Base-by-base conservation (phyloP, 2,888 invertebrate genomes). In the Pasiphila rectangulata region DNA sequence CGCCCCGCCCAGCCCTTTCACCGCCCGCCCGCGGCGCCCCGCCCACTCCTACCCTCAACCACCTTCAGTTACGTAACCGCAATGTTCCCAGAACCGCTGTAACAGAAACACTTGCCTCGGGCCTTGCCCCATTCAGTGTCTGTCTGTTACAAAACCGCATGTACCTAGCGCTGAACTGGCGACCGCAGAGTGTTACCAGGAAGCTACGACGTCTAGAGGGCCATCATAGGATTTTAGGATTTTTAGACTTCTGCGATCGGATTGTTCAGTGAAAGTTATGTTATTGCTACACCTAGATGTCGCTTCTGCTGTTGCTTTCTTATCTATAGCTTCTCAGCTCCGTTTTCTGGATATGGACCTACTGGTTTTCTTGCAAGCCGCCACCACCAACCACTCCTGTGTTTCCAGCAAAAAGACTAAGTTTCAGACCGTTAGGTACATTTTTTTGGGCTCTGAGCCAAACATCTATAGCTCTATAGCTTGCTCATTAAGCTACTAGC, bases 1-100 rank as follows among this genome's bases (percentile, higher is more conserved):
- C 74, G 84, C 81, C 66, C 82, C 84, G 83, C 83, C 85, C 83
- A 81, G 83, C 81, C 83, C 84, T 83, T 83, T 84, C 83, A 84
- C 83, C 79, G 81, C 76, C 83, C 85, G 83, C 83, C 83, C 74
- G 72, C 73, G 66, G 72, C 74, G 74, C 75, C 72, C 71, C 75
- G 60, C 69, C 64, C 47, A 63, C 60, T 77, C 70, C 69, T 70
- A 74, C 77, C 73, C 75, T 75, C 75, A 77, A 74, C 79, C 79
- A 78, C 77, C 68, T 63, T 62, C 57, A 66, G 68, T 86, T 83
- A 77, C 83, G 75, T 74, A 83, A 87, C 69, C 71, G 51, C 57
- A 59, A 47, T 63, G 61, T 72, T 78, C 78, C 79, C 74, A 75
- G 75, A 79, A 79, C 70, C 72, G 72, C 79, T 73, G 74, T 72